Evolutionary conservation across 1,140 invertebrate genomes (phyloP).

Genomic region (Grapholita molesta): DNA sequence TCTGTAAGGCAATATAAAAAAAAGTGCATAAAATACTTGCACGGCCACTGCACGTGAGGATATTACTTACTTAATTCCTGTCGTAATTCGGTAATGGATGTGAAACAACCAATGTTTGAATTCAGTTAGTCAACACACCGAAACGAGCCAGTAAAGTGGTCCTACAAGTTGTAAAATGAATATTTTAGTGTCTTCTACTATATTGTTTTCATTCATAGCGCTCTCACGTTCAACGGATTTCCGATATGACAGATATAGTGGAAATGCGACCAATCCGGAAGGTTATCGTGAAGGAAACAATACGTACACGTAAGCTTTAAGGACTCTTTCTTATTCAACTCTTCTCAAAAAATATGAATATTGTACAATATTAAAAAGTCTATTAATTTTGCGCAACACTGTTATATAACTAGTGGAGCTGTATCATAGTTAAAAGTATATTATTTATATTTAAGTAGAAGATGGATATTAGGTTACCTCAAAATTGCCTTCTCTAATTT

Average conservation of each 20-base stretch:
- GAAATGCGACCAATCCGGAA: slow-evolving; percentile 34
- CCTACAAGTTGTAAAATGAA: slow-evolving; percentile 34
- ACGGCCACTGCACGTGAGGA: not conserved
- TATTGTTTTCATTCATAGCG: slow-evolving; percentile 32
- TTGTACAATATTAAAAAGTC: too few species aligned
- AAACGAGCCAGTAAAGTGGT: not conserved
- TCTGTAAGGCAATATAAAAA: not conserved
- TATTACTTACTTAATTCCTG: not conserved
- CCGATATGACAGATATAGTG: slow-evolving; percentile 38
- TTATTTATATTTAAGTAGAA: too few species aligned
- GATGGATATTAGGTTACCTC: too few species aligned
- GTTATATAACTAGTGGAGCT: too few species aligned
- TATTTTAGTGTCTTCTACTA: slow-evolving; percentile 32
- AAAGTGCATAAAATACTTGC: not conserved
- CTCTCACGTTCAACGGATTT: slow-evolving; percentile 25
- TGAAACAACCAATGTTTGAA: not conserved
- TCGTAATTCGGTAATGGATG: not conserved
- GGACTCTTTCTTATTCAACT: not conserved
- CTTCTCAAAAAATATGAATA: not conserved
- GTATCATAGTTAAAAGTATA: too few species aligned
- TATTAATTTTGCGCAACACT: too few species aligned
- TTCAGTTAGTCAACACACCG: not conserved
- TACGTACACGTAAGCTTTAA: slow-evolving; percentile 29
- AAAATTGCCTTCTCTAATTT: too few species aligned
- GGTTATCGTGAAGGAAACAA: slow-evolving; percentile 30